Evolutionary conservation across 2,888 invertebrate genomes (phyloP).

Genomic region (Morinoia aosen): DNA sequence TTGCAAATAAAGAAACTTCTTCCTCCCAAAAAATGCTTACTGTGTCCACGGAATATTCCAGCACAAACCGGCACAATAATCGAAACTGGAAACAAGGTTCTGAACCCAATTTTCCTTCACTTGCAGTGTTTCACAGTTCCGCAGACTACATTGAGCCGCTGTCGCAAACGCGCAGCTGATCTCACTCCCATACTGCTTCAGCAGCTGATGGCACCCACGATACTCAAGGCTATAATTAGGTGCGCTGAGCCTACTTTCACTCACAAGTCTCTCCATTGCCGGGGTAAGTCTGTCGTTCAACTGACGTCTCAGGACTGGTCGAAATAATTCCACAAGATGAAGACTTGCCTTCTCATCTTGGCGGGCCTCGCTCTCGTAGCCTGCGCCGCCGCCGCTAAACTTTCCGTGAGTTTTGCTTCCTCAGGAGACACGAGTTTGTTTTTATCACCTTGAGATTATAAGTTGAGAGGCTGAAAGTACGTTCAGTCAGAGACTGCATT

Average conservation of each 20-base stretch:
- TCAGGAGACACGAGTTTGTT: background rate
- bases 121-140: background rate
- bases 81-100: too few relatives aligned
- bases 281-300: background rate
- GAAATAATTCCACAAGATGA: background rate
- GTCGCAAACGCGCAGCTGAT: background rate
- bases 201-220: background rate
- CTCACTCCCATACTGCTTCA: background rate
- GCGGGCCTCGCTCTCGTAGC: background rate
- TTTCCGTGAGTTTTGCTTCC: background rate
- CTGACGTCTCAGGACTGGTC: conserved; percentile 68
- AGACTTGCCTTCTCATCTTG: conserved; percentile 10
- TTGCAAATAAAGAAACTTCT: too few relatives aligned
- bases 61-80: too few relatives aligned
- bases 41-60: too few relatives aligned
- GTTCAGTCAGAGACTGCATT: background rate
- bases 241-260: background rate
- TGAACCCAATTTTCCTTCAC: background rate
- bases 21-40: too few relatives aligned
- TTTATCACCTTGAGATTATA: too few relatives aligned
- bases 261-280: background rate
- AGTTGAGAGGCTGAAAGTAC: too few relatives aligned
- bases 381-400: background rate
- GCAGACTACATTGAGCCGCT: background rate
- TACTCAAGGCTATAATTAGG: background rate